Base-by-base conservation (phyloP, 2,888 invertebrate genomes). In the Hydraecia micacea region DNA sequence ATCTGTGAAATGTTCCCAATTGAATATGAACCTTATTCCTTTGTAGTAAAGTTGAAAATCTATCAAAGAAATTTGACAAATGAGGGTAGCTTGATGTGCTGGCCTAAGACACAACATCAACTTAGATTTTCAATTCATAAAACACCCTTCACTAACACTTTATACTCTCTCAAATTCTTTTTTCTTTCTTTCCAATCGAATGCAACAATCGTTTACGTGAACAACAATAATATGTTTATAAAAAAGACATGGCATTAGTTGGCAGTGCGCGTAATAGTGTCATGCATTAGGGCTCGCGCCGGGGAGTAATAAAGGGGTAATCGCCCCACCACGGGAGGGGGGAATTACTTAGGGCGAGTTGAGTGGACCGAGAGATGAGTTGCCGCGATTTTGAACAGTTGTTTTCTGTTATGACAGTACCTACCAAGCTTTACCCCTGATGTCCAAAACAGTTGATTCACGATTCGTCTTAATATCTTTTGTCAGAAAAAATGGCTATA, bases 271-370 rank as follows among this genome's bases (percentile, higher is more conserved):
- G 93, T 95, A 95, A 95, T 95, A 95, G 95, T 95, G 95, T 93
- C 95, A 94, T 95, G 95, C 95, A 95, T 96, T 96, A 95, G 93
- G 93, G 91, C 91, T 88, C 92, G 90, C 93, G 91, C 92, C 91
- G 91, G 95, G 94, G 94, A 93, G 94, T 94, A 94, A 95, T 95
- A 94, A 95, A 95, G 94, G 96, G 96, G 95, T 96, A 95, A 95
- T 95, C 95, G 94, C 94, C 96, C 95, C 94, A 91, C 90, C 87
- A 87, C 88, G 92, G 91, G 92, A 86, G 92, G 93, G 92, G 91
- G 88, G 93, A 93, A 93, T 93, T 94, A 94, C 93, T 92, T 91
- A 92, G 92, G 91, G 91, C 81, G 88, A 86, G 86, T 84, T 86
- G 77, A 84, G 80, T 90, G 90, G 91, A 83, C 60, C 85, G 88